Percentiles rank a stretch among this genome's conserved stretches.
These are phyloP conservation scores for Callimorpha dominula DNA, from an alignment of 2,888 invertebrate genomes.

Conservation along the genomic window DNA sequence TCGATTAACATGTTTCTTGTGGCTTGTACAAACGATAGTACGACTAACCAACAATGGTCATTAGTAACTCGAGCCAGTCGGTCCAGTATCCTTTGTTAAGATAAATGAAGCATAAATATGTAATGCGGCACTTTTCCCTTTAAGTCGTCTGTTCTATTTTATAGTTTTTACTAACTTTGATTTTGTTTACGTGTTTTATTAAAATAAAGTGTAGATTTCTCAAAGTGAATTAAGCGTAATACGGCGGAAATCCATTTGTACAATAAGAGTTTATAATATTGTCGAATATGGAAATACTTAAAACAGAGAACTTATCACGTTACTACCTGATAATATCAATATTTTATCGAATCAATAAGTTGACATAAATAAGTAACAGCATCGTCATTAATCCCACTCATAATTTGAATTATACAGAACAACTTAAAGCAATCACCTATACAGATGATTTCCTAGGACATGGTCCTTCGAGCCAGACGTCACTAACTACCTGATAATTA, in stretches of 20 bases:
- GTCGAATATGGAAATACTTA: too few relatives aligned
- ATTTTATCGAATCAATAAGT: too few relatives aligned
- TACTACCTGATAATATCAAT: too few relatives aligned
- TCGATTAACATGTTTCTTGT: not conserved
- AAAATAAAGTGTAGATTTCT: not conserved
- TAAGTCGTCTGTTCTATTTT: not conserved
- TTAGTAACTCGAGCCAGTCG: not conserved
- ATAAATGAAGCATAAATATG: not conserved
- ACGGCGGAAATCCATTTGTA: too few relatives aligned
- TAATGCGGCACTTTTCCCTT: not conserved
- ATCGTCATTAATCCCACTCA: not conserved
- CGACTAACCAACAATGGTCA: not conserved
- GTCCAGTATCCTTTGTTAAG: not conserved
- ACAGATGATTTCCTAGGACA: too few relatives aligned
- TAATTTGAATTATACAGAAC: not conserved
- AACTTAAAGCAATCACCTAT: not conserved
- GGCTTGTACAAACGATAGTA: not conserved
- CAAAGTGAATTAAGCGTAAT: not conserved
- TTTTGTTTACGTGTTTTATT: not conserved
- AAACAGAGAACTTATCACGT: too few relatives aligned
- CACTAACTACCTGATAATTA: too few relatives aligned
- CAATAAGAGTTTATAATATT: too few relatives aligned
- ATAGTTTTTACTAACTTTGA: not conserved
- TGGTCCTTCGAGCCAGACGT: not conserved
- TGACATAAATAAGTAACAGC: too few relatives aligned